Base-by-base conservation (phyloP, 2,797 vertebrate genomes). In the Spinus pinus region DNA sequence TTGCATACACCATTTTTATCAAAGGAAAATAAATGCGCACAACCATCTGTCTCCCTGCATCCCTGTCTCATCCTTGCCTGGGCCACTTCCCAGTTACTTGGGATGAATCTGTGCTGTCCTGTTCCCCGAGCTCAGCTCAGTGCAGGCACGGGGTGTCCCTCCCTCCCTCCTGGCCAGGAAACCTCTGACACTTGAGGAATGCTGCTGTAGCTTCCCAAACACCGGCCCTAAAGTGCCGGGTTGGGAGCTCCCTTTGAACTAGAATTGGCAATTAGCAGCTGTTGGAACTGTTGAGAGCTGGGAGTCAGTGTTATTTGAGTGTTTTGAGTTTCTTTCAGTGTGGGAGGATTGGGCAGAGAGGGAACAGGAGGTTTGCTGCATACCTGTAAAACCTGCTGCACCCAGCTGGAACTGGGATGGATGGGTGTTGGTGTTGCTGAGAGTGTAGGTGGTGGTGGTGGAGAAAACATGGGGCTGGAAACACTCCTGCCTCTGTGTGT, bases 21-120 rank as follows among this genome's bases (percentile, higher is more conserved):
- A 81, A 91, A 94, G 91, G 42, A 62, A 74, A 97, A 95, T 95
- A 96, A 96, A 95, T 92, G 94, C 96, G 86, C 95, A 94, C 94
- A 96, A 91, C 91, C 95, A 88, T 94, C 92, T 39, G 67, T 94
- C 90, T 94, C 89, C 94, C 90, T 70, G 80, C 86, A 39, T 81
- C 94, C 86, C 35, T 73, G 70, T 86, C 79, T 88, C 74, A 69
- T 94, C 90, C 93, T 95, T 91, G 79, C 62, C 14, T 50, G 65
- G 79, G 72, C 51, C 51, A 51, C 8, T 19, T 89, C 71, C 71
- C 79, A 57, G 16, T 77, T 27, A 2, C 21, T 39, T 56, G 65
- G 51, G 80, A 64, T 58, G 11, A 39, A 33, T 46, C 44, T 0
- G 2, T 64, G 17, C 50, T 64, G 24, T 57, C 24, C 65, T 57